Conservation (phyloP, 2,797 vertebrate species). For the Hipposideros larvatus region DNA sequence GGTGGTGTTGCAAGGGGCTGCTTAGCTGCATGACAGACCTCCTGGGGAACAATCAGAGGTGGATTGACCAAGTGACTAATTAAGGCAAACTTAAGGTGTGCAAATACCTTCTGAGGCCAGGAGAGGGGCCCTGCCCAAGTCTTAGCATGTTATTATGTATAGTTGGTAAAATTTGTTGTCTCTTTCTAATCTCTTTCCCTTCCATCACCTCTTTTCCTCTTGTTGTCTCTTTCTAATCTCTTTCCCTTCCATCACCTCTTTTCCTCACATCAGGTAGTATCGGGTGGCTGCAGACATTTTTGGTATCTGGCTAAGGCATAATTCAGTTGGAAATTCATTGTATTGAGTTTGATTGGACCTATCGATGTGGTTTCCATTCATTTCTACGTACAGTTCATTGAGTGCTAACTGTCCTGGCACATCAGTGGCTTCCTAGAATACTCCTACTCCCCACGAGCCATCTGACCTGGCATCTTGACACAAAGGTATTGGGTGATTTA, state of each 20-base stretch:
- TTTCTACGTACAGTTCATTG: not conserved
- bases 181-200: not conserved
- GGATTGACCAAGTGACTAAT: not conserved
- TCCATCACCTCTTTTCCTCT: too few relatives aligned
- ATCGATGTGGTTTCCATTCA: not conserved
- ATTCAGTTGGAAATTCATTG: not conserved
- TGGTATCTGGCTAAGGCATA: not conserved
- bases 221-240: not conserved
- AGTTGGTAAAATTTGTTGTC: not conserved
- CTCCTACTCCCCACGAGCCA: too few relatives aligned
- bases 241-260: not conserved
- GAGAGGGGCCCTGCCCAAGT: not conserved
- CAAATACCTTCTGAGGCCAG: not conserved
- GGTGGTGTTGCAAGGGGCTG: not conserved
- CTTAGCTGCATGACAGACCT: not conserved
- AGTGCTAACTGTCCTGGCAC: not conserved
- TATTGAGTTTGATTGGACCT: not conserved
- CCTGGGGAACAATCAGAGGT: fast-evolving
- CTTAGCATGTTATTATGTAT: not conserved
- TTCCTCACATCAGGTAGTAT: not conserved
- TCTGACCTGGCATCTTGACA: not conserved
- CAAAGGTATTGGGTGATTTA: not conserved
- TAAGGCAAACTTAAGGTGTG: not conserved
- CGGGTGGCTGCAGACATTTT: not conserved
- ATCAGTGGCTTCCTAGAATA: not conserved